Conservation (phyloP, 1,140 invertebrate genomes). For the Habropoda laboriosa region DNA sequence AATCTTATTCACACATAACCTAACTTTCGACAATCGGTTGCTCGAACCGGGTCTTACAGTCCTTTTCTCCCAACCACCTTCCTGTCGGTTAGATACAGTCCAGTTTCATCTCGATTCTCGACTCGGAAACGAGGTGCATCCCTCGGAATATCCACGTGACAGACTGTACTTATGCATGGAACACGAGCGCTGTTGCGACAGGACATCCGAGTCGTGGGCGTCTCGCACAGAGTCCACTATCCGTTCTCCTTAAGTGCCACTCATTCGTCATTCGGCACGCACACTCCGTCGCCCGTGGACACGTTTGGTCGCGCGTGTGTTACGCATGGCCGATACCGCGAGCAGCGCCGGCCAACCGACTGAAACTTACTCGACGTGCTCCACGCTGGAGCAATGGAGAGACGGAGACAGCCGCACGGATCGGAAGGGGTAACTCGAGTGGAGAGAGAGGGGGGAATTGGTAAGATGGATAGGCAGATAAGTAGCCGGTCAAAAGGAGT, state of each 20-base stretch:
- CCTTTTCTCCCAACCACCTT: background rate
- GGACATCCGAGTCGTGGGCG: background rate
- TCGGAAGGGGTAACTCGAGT: too few relatives aligned
- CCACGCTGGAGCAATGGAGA: background rate
- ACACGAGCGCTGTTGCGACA: background rate
- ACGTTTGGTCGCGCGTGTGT: background rate
- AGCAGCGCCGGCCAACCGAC: background rate
- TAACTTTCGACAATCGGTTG: background rate
- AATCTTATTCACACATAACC: background rate
- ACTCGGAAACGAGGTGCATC: background rate
- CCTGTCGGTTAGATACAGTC: background rate
- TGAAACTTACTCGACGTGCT: constrained; percentile 19
- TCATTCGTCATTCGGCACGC: constrained; percentile 58
- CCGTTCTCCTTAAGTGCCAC: constrained; percentile 52
- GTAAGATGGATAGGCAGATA: constrained; percentile 28
- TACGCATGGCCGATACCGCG: constrained; percentile 17
- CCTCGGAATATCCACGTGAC: constrained; percentile 55
- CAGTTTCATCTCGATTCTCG: background rate
- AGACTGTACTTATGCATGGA: background rate
- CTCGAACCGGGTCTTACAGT: background rate
- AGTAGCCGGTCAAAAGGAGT: constrained; percentile 22
- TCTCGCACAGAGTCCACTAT: background rate
- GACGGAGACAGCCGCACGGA: too few relatives aligned
- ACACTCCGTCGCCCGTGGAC: constrained; percentile 34
- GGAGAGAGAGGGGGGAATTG: background rate